phyloP scores from a whole-genome alignment of 2,797 vertebrate genomes.

The Varecia variegata region DNA sequence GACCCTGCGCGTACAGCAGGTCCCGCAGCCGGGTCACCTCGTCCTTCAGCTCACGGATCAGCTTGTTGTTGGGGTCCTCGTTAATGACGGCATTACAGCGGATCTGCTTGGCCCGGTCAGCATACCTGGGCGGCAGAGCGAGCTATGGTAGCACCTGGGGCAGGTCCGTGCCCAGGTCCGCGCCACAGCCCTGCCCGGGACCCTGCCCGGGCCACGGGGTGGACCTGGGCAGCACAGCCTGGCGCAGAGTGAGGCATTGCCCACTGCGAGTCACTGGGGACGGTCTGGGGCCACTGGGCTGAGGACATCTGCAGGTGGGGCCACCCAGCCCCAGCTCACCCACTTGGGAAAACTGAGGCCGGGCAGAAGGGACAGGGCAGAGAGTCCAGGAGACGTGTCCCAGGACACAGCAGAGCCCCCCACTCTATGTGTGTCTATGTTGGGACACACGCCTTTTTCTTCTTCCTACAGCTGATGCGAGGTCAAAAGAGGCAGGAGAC shows the following conservation, averaged over 20 bases:
- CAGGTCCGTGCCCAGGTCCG: fast-evolving
- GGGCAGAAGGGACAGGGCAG: fast-evolving
- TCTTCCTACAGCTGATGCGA: too few species aligned
- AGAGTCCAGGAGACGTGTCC: too few species aligned
- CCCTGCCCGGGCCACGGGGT: not conserved
- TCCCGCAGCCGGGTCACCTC: constrained; percentile 96
- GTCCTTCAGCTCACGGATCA: constrained; percentile 97
- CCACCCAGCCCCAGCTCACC: not conserved
- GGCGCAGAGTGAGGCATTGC: not conserved
- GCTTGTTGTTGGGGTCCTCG: constrained; percentile 96
- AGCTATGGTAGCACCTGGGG: fast-evolving
- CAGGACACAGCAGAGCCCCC: too few species aligned
- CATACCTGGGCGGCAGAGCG: constrained; percentile 85
- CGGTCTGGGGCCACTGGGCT: not conserved
- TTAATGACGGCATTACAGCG: constrained; percentile 96
- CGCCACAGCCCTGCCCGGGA: not conserved
- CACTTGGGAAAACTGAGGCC: not conserved
- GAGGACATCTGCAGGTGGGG: too few species aligned
- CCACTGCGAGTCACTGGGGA: not conserved
- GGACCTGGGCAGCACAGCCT: not conserved
- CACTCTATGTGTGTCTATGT: fast-evolving
- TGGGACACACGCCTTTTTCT: fast-evolving
- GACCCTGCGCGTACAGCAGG: constrained; percentile 94
- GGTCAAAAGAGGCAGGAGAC: not conserved
- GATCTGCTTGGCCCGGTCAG: constrained; percentile 95